Evolutionary conservation across 2,113 vertebrate species (phyloP), one percentile per base, ranked within the genome.

Genomic region (Anseranas semipalmata): DNA sequence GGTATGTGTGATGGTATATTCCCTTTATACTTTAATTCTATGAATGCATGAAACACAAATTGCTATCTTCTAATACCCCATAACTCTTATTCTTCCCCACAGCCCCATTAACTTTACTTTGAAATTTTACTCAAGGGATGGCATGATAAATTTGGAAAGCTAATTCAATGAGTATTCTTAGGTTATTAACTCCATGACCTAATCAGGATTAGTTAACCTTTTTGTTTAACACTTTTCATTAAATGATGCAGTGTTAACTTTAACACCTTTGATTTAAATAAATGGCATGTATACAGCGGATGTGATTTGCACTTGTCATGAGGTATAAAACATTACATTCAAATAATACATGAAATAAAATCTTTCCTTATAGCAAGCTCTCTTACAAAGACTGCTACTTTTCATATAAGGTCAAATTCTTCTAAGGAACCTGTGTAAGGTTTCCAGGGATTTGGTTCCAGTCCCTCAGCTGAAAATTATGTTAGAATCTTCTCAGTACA

Each of bases 171-270:
- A 93, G 67, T 86, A 77, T 95, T 88, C 79, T 74, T 86, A 90
- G 67, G 68, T 95, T 97, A 90, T 90, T 93, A 95, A 93, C 63
- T 95, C 72, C 4, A 17, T 92, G 88, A 92, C 94, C 90, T 96
- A 63, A 63, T 96, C 96, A 90, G 19, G 63, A 92, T 96, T 92
- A 86, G 59, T 93, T 95, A 94, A 94, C 88, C 83, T 95, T 73
- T 93, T 66, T 76, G 72, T 93, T 88, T 92, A 96, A 95, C 41
- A 33, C 12, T 83, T 88, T 93, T 90, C 63, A 83, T 90, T 92
- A 94, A 92, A 92, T 71, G 72, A 88, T 93, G 75, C 55, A 83
- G 63, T 0, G 17, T 73, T 94, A 90, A 90, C 71, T 85, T 85
- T 90, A 83, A 90, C 45, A 83, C 55, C 32, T 93, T 77, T 92